Evolutionary conservation across 2,888 invertebrate genomes (phyloP).

Genomic region (Apodemia zela): DNA sequence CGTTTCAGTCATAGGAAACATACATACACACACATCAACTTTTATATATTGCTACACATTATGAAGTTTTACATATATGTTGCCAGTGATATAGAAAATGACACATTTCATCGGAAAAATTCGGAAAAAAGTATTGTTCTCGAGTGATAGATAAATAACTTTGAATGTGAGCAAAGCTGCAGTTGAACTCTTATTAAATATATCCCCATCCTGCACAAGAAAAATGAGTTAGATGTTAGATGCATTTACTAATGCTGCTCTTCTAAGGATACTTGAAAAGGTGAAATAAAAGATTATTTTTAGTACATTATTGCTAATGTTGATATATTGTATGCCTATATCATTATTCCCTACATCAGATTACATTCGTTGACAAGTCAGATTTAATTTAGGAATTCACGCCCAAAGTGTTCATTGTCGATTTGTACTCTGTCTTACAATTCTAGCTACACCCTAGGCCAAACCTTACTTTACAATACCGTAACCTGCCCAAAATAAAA

Average conservation of each 20-base stretch:
- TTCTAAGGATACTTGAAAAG: constrained; percentile 14
- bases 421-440: constrained; percentile 79
- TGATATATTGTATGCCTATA: constrained; percentile 80
- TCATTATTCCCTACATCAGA: constrained; percentile 79
- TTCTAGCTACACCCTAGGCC: constrained; percentile 80
- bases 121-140: too few species aligned
- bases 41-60: too few species aligned
- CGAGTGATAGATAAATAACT: too few species aligned
- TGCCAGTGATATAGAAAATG: too few species aligned
- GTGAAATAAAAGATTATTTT: constrained; percentile 42
- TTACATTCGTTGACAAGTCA: constrained; percentile 81
- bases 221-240: neutral
- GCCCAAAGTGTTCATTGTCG: constrained; percentile 73
- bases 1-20: too few species aligned
- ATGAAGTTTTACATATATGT: too few species aligned
- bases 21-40: too few species aligned
- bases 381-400: constrained; percentile 72
- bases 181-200: too few species aligned
- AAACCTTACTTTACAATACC: constrained; percentile 80
- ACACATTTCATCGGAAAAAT: too few species aligned
- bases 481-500: constrained; percentile 77
- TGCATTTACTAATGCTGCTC: neutral
- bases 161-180: too few species aligned
- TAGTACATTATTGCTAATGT: constrained; percentile 79
- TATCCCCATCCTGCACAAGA: neutral